Evolutionary conservation across 1,140 invertebrate species (phyloP).

Genomic region (Atopsyche davidsoni): DNA sequence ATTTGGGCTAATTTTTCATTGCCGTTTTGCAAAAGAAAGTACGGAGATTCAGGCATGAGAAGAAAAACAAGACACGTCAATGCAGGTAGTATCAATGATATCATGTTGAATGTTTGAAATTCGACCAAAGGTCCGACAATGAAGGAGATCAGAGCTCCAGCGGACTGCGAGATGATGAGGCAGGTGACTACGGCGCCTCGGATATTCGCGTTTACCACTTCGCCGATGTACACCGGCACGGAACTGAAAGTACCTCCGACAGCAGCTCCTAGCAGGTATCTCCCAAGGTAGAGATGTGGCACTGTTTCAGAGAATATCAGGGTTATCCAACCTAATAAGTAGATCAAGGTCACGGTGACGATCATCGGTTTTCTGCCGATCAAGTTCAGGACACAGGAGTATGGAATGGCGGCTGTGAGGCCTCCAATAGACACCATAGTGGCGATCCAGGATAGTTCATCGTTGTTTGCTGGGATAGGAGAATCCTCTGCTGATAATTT

Average conservation of each 20-base stretch:
- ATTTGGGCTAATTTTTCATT: constrained; percentile 18
- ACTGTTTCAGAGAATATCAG: constrained; percentile 18
- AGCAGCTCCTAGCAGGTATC: constrained; percentile 20
- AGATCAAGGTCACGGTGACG: constrained; percentile 14
- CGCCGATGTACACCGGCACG: constrained; percentile 48
- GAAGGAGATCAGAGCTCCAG: constrained; percentile 48
- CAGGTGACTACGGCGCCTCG: constrained; percentile 55
- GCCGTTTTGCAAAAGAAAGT: constrained; percentile 22
- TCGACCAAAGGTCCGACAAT: constrained; percentile 39
- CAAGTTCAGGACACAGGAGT: constrained; percentile 24
- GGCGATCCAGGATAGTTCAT: constrained; percentile 28
- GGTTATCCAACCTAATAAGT: constrained; percentile 21
- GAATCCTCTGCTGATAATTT: constrained; percentile 27
- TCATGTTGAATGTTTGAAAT: constrained; percentile 23
- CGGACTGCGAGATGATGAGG: constrained; percentile 54
- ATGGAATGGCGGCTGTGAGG: constrained; percentile 19
- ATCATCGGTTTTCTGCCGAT: constrained; percentile 28
- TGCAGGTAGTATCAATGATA: constrained; percentile 16
- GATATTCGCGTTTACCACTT: constrained; percentile 53
- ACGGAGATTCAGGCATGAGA: constrained; percentile 27
- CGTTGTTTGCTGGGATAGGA: constrained; percentile 18
- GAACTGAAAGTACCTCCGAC: constrained; percentile 22
- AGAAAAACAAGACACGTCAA: constrained; percentile 24
- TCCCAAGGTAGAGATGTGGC: constrained; percentile 21
- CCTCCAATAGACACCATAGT: constrained; percentile 24